These are phyloP conservation scores for Hirtodrosophila confusa DNA, from an alignment of 2,888 invertebrate species.

Conservation along the genomic window DNA sequence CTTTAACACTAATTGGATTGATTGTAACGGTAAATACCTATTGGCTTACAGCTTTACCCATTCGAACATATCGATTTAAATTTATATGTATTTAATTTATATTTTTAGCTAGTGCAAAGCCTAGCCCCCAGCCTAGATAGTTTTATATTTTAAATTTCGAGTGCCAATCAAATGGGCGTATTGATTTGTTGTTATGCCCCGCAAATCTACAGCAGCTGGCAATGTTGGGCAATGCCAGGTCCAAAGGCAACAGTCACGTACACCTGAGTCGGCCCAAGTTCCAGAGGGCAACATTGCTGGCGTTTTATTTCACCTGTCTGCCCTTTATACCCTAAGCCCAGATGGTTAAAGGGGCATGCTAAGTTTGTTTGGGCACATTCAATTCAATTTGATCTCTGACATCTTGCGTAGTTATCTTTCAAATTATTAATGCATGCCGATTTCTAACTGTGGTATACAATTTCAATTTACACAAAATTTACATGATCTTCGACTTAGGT, in stretches of 20 bases:
- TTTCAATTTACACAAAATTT: no score
- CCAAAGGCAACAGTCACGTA: slow-evolving; percentile 69
- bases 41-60: no score
- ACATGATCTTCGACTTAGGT: no score
- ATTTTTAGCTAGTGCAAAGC: not conserved
- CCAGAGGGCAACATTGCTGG: slow-evolving; percentile 46
- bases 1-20: no score
- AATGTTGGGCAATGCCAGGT: slow-evolving; percentile 9
- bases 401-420: no score
- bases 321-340: slow-evolving; percentile 27
- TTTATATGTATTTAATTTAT: not conserved
- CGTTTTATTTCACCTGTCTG: slow-evolving; percentile 72
- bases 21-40: no score
- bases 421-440: no score
- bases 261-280: slow-evolving; percentile 49
- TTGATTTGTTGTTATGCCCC: slow-evolving; percentile 61
- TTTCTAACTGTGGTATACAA: no score
- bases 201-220: slow-evolving; percentile 40
- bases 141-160: slow-evolving; percentile 58
- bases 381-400: no score
- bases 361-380: no score
- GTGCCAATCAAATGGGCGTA: slow-evolving; percentile 71
- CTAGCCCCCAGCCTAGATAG: not conserved
- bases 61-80: no score
- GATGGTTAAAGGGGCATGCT: no score